Evolutionary conservation across 2,888 invertebrate genomes (phyloP).

Genomic region (Chrysopilus asiliformis): DNA sequence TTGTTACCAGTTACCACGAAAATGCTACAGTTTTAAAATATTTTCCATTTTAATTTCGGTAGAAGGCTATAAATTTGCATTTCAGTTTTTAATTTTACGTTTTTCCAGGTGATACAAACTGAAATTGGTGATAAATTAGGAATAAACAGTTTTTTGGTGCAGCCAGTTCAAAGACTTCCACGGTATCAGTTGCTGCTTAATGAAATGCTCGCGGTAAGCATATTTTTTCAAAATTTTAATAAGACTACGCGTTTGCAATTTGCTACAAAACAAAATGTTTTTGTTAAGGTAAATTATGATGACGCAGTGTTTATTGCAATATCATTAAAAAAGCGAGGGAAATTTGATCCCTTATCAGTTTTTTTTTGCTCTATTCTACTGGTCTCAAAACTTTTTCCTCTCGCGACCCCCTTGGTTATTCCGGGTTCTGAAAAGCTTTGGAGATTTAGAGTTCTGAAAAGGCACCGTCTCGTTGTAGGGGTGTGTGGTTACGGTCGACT

Average conservation of each 20-base stretch:
- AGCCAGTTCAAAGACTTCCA: slow-evolving; percentile 35
- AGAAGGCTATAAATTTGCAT: not conserved
- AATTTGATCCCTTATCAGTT: no score
- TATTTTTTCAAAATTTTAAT: not conserved
- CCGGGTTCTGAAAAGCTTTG: no score
- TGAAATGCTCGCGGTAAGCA: slow-evolving; percentile 29
- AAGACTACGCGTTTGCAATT: no score
- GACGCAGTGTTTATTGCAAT: not conserved
- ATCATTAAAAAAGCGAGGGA: not conserved
- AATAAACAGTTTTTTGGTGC: slow-evolving; percentile 34
- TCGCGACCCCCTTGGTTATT: no score
- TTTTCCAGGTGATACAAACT: slow-evolving; percentile 27
- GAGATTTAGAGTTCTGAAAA: no score
- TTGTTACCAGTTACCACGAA: no score
- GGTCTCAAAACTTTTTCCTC: no score
- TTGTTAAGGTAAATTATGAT: not conserved
- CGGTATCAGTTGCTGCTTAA: slow-evolving; percentile 32
- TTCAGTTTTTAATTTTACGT: not conserved
- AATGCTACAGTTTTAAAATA: no score
- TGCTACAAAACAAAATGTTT: not conserved
- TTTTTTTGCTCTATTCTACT: no score
- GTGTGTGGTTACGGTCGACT: no score
- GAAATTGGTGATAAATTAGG: slow-evolving; percentile 34
- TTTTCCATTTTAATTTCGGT: not conserved
- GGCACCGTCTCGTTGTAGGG: no score